These are phyloP conservation scores for Macrocentrus cingulum DNA, from an alignment of 1,140 invertebrate species.

Conservation along the genomic window DNA sequence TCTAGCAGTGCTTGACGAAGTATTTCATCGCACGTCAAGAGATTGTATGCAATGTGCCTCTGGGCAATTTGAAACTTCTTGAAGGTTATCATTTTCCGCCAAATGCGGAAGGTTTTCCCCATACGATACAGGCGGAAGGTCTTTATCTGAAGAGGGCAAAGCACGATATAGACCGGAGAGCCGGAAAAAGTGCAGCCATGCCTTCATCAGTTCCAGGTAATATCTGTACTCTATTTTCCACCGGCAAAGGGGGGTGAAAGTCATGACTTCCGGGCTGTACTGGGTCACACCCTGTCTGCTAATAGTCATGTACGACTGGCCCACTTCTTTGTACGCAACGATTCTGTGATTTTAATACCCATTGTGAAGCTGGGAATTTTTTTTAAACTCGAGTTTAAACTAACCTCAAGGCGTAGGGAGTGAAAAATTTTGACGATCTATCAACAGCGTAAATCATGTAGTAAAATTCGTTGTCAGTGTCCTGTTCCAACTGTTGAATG, in stretches of 20 bases:
- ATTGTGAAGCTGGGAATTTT: not conserved
- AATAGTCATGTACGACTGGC: constrained; percentile 68
- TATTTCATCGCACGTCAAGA: constrained; percentile 74
- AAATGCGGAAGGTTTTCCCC: constrained; percentile 83
- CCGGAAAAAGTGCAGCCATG: constrained; percentile 36
- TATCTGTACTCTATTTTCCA: constrained; percentile 74
- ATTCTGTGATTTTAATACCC: constrained; percentile 55
- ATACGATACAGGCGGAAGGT: constrained; percentile 72
- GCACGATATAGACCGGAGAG: constrained; percentile 23
- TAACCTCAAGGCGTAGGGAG: constrained; percentile 68
- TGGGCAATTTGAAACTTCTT: constrained; percentile 67
- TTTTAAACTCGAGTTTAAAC: constrained; percentile 2
- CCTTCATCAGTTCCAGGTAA: constrained; percentile 67
- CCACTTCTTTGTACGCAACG: constrained; percentile 66
- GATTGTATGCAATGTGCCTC: constrained; percentile 64
- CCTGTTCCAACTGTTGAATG: constrained; percentile 57
- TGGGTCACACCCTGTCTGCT: constrained; percentile 71
- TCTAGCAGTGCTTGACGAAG: constrained; percentile 70
- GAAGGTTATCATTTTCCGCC: constrained; percentile 74
- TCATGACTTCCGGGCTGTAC: constrained; percentile 65
- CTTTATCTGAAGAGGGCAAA: constrained; percentile 62
- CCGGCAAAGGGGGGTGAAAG: constrained; percentile 67
- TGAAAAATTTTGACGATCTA: constrained; percentile 68
- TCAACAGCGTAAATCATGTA: constrained; percentile 72
- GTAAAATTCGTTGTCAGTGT: constrained; percentile 62